Conservation (phyloP, 2,888 invertebrate genomes). For the Conus canariensis region DNA sequence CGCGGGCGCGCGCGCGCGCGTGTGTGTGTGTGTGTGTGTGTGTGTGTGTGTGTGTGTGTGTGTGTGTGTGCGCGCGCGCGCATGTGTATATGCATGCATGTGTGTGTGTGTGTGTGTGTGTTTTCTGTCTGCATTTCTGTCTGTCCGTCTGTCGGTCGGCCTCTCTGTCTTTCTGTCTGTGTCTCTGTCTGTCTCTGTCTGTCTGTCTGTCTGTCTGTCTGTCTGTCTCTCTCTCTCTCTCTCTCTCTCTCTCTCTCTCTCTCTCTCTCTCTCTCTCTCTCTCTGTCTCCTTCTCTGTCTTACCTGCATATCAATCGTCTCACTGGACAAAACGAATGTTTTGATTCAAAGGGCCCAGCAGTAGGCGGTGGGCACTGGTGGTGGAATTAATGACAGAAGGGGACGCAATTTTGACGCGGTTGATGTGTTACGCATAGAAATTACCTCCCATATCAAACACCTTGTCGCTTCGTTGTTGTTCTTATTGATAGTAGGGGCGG, state of each 20-base stretch:
- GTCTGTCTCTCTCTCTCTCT: neutral
- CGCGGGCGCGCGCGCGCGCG: neutral
- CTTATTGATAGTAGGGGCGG: no score
- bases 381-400: no score
- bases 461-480: no score
- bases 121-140: neutral
- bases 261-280: conserved; percentile 9
- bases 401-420: no score
- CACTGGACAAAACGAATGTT: no score
- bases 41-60: neutral
- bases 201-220: no score
- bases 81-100: neutral
- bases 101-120: neutral
- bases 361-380: no score
- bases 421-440: no score
- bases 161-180: neutral
- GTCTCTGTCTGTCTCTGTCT: neutral
- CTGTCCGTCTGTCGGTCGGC: neutral
- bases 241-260: neutral
- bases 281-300: no score
- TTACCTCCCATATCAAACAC: no score
- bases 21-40: neutral
- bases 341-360: no score
- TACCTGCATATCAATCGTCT: no score
- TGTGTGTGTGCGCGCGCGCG: neutral